Evolutionary conservation across 2,113 vertebrate genomes (phyloP).

Genomic region (Poeciliopsis retropinna): DNA sequence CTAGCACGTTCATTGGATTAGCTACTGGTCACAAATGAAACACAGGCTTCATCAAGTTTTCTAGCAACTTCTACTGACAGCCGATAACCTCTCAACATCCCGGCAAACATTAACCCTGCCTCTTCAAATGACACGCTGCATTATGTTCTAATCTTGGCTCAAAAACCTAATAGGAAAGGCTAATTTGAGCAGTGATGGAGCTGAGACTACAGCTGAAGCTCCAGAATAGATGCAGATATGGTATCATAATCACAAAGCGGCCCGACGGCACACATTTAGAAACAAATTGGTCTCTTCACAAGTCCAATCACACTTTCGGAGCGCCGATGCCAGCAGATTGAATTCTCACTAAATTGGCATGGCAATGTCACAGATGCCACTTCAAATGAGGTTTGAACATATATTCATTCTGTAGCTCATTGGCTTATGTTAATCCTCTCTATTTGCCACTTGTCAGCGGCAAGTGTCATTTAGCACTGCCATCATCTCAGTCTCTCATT

Average conservation of each 20-base stretch:
- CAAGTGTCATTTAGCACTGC: slow-evolving; percentile 65
- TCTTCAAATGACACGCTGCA: slow-evolving; percentile 67
- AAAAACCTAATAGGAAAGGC: slow-evolving; percentile 76
- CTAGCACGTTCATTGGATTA: slow-evolving; percentile 64
- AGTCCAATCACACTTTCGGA: slow-evolving; percentile 69
- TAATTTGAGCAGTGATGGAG: slow-evolving; percentile 76
- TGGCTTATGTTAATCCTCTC: slow-evolving; percentile 78
- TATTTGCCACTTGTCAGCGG: slow-evolving; percentile 76
- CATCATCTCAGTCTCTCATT: slow-evolving; percentile 59
- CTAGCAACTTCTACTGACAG: slow-evolving; percentile 68
- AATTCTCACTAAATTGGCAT: slow-evolving; percentile 78
- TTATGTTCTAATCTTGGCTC: slow-evolving; percentile 77
- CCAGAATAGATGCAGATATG: slow-evolving; percentile 73
- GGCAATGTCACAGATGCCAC: slow-evolving; percentile 76
- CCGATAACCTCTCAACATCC: slow-evolving; percentile 73
- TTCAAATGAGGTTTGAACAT: slow-evolving; percentile 79
- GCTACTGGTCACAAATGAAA: slow-evolving; percentile 63
- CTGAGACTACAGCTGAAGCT: slow-evolving; percentile 66
- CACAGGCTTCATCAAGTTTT: slow-evolving; percentile 72
- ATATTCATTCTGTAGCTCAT: slow-evolving; percentile 75
- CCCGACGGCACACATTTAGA: slow-evolving; percentile 67
- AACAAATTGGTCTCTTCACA: slow-evolving; percentile 75
- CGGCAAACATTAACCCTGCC: slow-evolving; percentile 68
- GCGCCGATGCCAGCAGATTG: slow-evolving; percentile 74
- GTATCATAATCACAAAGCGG: slow-evolving; percentile 68